Evolutionary conservation across 2,797 vertebrate species (phyloP), one percentile per base, ranked within the genome.

Genomic region (Pangasius mekongensis): DNA sequence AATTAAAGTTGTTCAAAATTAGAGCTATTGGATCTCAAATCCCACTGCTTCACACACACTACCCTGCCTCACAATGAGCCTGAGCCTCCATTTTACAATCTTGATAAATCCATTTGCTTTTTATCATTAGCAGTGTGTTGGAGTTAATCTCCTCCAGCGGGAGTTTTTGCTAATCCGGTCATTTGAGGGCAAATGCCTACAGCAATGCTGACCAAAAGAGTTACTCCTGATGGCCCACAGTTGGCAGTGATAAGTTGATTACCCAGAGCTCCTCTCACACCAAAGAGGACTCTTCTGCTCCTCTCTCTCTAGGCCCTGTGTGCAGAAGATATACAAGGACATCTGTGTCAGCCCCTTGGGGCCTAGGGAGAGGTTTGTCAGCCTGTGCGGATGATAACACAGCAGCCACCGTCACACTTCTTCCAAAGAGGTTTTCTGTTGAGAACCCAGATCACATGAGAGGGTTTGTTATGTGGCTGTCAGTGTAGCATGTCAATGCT

Each of bases 351-450:
- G 90, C 92, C 94, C 93, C 24, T 36, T 81, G 90, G 74, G 89
- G 87, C 74, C 18, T 52, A 39, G 91, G 93, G 92, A 93, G 93
- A 95, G 95, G 93, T 94, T 92, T 94, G 95, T 95, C 94, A 94
- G 93, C 91, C 94, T 95, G 93, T 91, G 92, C 91, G 91, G 93
- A 94, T 93, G 95, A 96, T 95, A 95, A 95, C 93, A 90, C 91
- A 73, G 91, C 91, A 82, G 91, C 90, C 91, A 94, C 93, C 93
- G 94, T 95, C 95, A 94, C 94, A 94, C 93, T 94, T 92, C 86
- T 93, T 92, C 92, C 94, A 95, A 94, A 95, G 94, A 94, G 88
- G 90, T 87, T 95, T 94, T 94, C 90, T 93, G 33, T 60, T 69
- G 54, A 91, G 87, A 81, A 94, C 90, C 91, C 91, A 92, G 92